phyloP scores from a whole-genome alignment of 2,797 vertebrate genomes.

The Momotus momota region DNA sequence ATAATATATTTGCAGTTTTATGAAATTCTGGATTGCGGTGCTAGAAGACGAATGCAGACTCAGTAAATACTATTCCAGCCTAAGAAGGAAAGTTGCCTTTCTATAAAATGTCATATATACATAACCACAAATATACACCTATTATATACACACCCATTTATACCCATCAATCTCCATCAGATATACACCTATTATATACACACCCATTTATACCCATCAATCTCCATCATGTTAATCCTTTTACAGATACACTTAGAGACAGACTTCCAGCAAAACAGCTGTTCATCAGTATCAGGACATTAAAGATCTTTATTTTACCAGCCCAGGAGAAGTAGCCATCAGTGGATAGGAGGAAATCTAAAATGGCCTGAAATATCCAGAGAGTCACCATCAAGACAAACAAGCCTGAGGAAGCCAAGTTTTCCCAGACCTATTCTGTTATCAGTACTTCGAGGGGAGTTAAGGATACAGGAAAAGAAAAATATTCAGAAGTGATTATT shows the following conservation, averaged over 20 bases:
- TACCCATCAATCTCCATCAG: background rate
- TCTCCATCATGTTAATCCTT: background rate
- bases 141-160: background rate
- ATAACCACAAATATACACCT: background rate
- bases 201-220: background rate
- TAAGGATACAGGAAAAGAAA: slow-evolving; percentile 34
- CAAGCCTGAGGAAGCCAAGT: background rate
- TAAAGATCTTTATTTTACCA: background rate
- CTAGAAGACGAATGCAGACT: background rate
- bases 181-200: background rate
- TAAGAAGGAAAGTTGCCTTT: background rate
- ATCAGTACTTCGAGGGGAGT: background rate
- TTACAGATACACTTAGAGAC: background rate
- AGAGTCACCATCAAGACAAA: background rate
- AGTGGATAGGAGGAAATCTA: background rate
- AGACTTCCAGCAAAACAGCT: background rate
- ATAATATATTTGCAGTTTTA: background rate
- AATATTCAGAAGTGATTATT: slow-evolving; percentile 58
- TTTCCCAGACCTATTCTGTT: slow-evolving; percentile 14
- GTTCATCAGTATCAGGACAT: background rate
- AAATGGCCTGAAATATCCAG: background rate
- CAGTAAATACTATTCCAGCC: background rate
- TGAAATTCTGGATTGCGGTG: background rate
- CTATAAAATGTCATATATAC: background rate
- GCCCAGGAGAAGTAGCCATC: background rate